Conservation (phyloP, 2,888 invertebrate genomes). For the Polietes domitor region DNA sequence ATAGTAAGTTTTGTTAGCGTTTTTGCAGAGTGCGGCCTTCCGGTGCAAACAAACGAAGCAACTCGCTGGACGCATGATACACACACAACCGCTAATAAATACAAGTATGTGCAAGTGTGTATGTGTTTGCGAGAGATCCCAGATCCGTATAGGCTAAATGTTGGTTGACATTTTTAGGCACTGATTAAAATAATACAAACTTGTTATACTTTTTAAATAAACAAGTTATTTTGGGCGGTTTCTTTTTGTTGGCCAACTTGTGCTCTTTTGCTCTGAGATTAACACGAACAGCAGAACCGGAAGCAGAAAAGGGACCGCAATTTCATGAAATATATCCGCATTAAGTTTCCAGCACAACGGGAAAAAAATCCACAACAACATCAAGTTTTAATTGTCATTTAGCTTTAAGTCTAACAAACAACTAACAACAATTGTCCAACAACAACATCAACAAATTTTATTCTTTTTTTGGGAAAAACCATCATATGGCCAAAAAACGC, state of each 20-base stretch:
- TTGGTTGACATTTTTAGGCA: neutral
- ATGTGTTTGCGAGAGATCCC: too few relatives aligned
- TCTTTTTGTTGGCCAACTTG: neutral
- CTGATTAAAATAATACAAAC: conserved; percentile 41
- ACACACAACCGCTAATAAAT: too few relatives aligned
- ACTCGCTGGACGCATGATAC: too few relatives aligned
- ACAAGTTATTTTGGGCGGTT: conserved; percentile 16
- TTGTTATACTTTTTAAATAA: conserved; percentile 30
- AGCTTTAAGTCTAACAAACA: conserved; percentile 50
- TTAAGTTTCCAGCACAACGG: conserved; percentile 40
- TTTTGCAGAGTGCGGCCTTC: neutral
- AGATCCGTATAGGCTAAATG: neutral
- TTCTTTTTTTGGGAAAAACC: conserved; percentile 11
- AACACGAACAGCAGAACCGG: neutral
- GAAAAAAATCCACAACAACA: conserved; percentile 26
- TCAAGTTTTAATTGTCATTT: conserved; percentile 57
- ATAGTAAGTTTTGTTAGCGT: conserved; percentile 3
- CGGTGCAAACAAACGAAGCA: conserved; percentile 4
- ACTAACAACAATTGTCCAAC: conserved; percentile 22
- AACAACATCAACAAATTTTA: neutral
- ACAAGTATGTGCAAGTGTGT: neutral
- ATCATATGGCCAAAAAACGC: conserved; percentile 30
- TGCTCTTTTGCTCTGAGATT: conserved; percentile 22
- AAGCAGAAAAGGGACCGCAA: conserved; percentile 39
- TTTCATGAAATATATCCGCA: conserved; percentile 53